phyloP scores from a whole-genome alignment of 2,113 vertebrate species.

The Macrotis lagotis region DNA sequence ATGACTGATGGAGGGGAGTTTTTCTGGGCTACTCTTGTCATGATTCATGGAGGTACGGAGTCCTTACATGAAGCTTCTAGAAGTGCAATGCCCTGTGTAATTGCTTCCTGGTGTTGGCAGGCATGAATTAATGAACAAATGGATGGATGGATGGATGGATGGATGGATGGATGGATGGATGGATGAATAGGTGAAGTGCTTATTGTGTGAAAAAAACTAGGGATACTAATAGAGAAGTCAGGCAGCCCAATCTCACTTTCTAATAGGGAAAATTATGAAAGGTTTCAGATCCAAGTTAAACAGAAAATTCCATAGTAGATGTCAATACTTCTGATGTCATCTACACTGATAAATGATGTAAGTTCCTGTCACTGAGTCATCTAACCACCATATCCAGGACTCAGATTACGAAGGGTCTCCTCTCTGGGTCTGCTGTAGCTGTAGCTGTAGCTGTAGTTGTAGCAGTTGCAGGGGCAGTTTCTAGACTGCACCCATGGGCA shows the following conservation, averaged over 20 bases:
- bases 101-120: neutral
- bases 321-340: neutral
- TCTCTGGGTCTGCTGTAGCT: neutral
- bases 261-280: neutral
- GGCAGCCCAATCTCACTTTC: neutral
- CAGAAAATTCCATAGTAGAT: neutral
- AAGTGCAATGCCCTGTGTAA: neutral
- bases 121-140: neutral
- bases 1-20: neutral
- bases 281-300: neutral
- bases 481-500: neutral
- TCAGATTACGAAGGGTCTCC: neutral
- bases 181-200: neutral
- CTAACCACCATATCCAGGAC: neutral
- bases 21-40: neutral
- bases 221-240: neutral
- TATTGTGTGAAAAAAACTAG: neutral
- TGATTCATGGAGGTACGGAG: neutral
- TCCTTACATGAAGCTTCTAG: neutral
- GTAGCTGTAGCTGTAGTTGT: neutral
- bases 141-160: neutral
- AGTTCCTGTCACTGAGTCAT: neutral
- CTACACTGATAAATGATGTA: neutral
- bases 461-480: neutral
- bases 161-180: neutral